Conservation (phyloP, 2,113 vertebrate genomes). For the Erythrocercus mccallii region DNA sequence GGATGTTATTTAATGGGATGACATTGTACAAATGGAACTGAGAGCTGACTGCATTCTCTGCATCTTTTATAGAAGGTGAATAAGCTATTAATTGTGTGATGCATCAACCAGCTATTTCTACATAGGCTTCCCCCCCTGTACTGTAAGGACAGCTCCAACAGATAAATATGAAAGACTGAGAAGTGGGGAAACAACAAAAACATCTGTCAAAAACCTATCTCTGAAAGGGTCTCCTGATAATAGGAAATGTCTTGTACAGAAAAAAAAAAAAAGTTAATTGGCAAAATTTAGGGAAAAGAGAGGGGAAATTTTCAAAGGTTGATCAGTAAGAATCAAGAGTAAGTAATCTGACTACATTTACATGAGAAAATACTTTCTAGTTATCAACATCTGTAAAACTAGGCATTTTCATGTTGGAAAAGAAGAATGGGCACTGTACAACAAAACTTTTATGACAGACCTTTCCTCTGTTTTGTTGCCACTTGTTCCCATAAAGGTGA, state of each 20-base stretch:
- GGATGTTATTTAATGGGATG: not conserved
- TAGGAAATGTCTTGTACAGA: fast-evolving
- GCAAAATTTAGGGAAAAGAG: not conserved
- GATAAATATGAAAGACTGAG: not conserved
- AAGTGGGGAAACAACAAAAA: not conserved
- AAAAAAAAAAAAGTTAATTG: not conserved
- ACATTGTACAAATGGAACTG: not conserved
- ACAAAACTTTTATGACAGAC: not conserved
- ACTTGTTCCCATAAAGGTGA: not conserved
- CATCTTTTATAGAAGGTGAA: not conserved
- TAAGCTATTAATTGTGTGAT: not conserved
- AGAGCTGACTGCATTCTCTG: not conserved
- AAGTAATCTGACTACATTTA: not conserved
- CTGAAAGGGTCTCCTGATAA: not conserved
- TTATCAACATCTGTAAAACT: not conserved
- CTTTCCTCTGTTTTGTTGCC: not conserved
- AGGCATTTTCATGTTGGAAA: not conserved
- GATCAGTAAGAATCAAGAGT: not conserved
- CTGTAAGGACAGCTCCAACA: not conserved
- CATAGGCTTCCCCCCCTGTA: fast-evolving
- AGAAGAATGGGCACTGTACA: not conserved
- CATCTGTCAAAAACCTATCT: not conserved
- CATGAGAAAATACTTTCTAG: not conserved
- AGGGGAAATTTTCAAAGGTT: not conserved
- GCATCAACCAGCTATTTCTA: not conserved